Base-by-base conservation (phyloP, 2,888 invertebrate species). In the Morpho achilles region DNA sequence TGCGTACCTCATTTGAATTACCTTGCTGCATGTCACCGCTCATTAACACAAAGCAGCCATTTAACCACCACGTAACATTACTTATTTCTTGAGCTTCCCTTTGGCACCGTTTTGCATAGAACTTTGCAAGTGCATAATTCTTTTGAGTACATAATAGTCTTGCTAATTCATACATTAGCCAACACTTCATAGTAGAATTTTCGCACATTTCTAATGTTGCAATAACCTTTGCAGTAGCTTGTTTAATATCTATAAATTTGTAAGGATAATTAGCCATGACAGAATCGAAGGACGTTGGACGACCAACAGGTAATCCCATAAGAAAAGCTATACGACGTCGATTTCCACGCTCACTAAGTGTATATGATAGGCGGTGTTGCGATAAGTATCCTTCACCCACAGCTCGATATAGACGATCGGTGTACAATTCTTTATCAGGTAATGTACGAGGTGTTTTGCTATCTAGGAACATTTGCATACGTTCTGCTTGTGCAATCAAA, bases 11-110 rank as follows among this genome's bases (percentile, higher is more conserved):
- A 56, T 89, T 89, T 0, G 84, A 75, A 57, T 90, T 90, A 4
- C 84, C 84, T 69, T 90, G 90, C 64, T 88, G 88, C 87, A 90
- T 88, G 53, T 90, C 90, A 1, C 88, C 86, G 56, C 87, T 87
- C 82, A 90, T 85, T 5, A 89, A 61, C 2, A 82, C 84, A 53
- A 90, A 88, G 44, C 80, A 81, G 0, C 85, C 88, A 63, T 89
- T 88, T 9, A 89, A 64, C 89, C 89, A 90, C 90, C 90, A 90
- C 0, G 82, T 79, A 1, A 76, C 70, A 60, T 72, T 87, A 23
- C 76, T 74, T 39, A 88, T 63, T 60, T 85, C 84, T 54, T 82
- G 79, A 54, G 89, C 87, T 63, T 89, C 85, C 52, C 79, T 74
- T 63, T 90, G 90, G 62, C 89, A 89, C 41, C 86, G 77, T 64